phyloP scores from a whole-genome alignment of 1,140 invertebrate genomes.

The Nomia melanderi region DNA sequence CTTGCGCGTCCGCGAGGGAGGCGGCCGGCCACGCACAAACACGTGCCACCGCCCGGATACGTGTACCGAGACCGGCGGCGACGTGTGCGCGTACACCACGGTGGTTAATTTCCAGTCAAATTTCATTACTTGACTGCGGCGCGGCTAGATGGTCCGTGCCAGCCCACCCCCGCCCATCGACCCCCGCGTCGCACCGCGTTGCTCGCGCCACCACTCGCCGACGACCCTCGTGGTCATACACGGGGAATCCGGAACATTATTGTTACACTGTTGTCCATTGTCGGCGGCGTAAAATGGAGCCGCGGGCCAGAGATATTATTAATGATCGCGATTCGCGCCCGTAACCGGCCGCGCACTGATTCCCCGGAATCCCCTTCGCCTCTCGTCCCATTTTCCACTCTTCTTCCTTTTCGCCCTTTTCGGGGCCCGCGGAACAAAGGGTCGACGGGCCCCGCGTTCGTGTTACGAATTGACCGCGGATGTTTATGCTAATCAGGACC shows the following conservation, averaged over 20 bases:
- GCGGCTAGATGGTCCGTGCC: constrained; percentile 66
- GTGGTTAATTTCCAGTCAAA: constrained; percentile 80
- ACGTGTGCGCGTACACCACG: constrained; percentile 60
- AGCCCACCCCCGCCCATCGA: constrained; percentile 13
- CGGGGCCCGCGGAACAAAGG: too few relatives aligned
- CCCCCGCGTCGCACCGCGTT: neutral
- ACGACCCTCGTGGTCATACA: constrained; percentile 40
- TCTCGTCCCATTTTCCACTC: too few relatives aligned
- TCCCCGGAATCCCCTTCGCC: neutral
- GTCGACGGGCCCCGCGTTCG: too few relatives aligned
- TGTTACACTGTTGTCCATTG: constrained; percentile 77
- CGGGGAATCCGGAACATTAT: constrained; percentile 72
- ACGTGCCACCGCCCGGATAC: constrained; percentile 39
- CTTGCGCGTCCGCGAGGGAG: constrained; percentile 2
- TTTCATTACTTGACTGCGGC: constrained; percentile 78
- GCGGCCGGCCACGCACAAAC: constrained; percentile 13
- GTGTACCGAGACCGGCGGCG: constrained; percentile 45
- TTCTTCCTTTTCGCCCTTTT: too few relatives aligned
- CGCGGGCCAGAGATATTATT: constrained; percentile 70
- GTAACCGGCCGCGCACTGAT: constrained; percentile 15
- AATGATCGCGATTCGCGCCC: constrained; percentile 65
- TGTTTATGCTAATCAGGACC: too few relatives aligned
- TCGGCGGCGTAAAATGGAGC: constrained; percentile 73
- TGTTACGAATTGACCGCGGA: too few relatives aligned
- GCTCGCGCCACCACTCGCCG: constrained; percentile 33